phyloP scores from a whole-genome alignment of 2,888 invertebrate genomes.

The Dynastes tityus region DNA sequence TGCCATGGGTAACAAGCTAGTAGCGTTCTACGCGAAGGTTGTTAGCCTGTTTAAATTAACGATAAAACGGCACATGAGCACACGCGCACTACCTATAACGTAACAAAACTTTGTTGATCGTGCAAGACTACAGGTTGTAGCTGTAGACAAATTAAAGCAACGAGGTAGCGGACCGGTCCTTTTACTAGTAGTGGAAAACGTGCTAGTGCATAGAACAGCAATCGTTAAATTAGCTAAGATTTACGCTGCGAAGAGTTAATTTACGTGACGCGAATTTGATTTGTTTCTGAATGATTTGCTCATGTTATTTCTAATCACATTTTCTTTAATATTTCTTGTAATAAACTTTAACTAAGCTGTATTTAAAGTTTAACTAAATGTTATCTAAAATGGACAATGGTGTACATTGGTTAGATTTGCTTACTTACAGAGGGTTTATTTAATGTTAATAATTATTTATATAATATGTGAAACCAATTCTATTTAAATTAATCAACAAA shows the following conservation, averaged over 20 bases:
- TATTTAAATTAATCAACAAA: too few relatives aligned
- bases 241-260: background rate
- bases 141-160: background rate
- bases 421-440: too few relatives aligned
- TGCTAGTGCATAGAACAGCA: background rate
- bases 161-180: background rate
- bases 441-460: too few relatives aligned
- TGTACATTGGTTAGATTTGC: too few relatives aligned
- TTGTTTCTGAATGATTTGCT: background rate
- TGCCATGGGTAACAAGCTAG: background rate
- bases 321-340: too few relatives aligned
- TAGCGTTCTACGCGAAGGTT: background rate
- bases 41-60: constrained; percentile 11
- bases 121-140: background rate
- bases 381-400: too few relatives aligned
- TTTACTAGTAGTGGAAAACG: background rate
- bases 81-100: background rate
- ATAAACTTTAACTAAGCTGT: too few relatives aligned
- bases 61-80: background rate
- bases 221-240: too few relatives aligned
- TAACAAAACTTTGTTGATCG: background rate
- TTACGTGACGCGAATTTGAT: background rate
- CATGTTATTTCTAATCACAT: too few relatives aligned
- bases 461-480: too few relatives aligned
- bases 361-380: too few relatives aligned